Evolutionary conservation across 1,140 invertebrate genomes (phyloP), one percentile per base, ranked within the genome.

Genomic region (Trigoniulus corallinus): DNA sequence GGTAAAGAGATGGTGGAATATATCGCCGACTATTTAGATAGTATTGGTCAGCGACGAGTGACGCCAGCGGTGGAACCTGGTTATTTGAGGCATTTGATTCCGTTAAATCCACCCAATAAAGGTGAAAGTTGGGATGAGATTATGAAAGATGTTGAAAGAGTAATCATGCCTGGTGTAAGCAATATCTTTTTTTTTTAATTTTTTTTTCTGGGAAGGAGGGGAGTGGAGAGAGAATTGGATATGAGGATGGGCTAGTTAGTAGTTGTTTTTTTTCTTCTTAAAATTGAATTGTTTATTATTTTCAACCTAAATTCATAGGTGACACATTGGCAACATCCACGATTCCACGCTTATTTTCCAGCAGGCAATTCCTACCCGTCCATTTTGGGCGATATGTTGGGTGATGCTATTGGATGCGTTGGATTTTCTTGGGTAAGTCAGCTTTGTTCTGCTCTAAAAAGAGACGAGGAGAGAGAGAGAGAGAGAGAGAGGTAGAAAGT

Each of bases 381-480:
- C 1, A 95, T 99, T 51, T 70, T 98, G 20, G 95, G 88, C 18
- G 93, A 98, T 58, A 95, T 99, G 88, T 66, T 99, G 34, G 82
- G 85, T 13, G 86, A 91, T 64, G 89, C 86, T 13, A 87, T 98
- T 53, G 93, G 91, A 1, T 94, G 89, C 64, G 88, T 98, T 57
- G 95, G 95, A 59, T 99, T 98, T 70, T 97, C 93, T 23, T 98
- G 95, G 95, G 87, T 89, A 75, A 76, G n/a, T n/a, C n/a, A n/a
- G n/a, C n/a, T n/a, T n/a, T n/a, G n/a, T n/a, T n/a, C n/a, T n/a
- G n/a, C n/a, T n/a, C n/a, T n/a, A n/a, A n/a, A n/a, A n/a, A n/a
- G n/a, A n/a, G n/a, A n/a, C n/a, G n/a, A n/a, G n/a, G n/a, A n/a
- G n/a, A n/a, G n/a, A n/a, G n/a, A n/a, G n/a, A n/a, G n/a, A n/a